These are phyloP conservation scores for Lingula anatina DNA, from an alignment of 2,888 invertebrate species.

Conservation along the genomic window DNA sequence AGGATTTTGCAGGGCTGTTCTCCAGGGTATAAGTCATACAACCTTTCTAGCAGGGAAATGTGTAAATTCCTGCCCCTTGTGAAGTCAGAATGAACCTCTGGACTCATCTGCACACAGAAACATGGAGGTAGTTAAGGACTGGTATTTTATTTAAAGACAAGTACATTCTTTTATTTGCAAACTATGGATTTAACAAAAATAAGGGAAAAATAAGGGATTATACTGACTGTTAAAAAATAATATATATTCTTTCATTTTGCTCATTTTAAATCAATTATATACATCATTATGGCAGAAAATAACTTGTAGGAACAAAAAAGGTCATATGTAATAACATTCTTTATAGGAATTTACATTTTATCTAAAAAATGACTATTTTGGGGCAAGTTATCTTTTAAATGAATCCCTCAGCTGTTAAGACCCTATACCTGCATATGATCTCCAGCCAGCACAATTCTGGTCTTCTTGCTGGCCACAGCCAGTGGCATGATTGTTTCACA, in stretches of 20 bases:
- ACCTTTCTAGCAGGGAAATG: constrained; percentile 70
- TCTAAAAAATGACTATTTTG: too few species aligned
- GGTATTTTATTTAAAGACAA: neutral
- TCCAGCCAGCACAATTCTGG: constrained; percentile 75
- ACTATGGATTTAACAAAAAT: neutral
- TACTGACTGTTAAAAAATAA: too few species aligned
- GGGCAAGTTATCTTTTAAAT: too few species aligned
- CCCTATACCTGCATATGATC: constrained; percentile 67
- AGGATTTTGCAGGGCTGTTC: constrained; percentile 73
- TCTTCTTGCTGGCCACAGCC: constrained; percentile 66
- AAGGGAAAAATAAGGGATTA: too few species aligned
- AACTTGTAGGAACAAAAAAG: too few species aligned
- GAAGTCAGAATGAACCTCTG: constrained; percentile 69
- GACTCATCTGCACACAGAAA: constrained; percentile 61
- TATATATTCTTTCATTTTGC: too few species aligned
- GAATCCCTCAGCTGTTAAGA: constrained; percentile 58
- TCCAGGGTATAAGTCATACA: constrained; percentile 71
- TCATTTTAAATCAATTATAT: too few species aligned
- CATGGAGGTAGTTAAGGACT: neutral
- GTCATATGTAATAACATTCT: too few species aligned
- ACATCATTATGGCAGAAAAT: too few species aligned
- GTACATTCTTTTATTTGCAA: neutral
- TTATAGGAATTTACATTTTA: too few species aligned
- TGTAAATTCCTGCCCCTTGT: constrained; percentile 48
- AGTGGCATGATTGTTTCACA: constrained; percentile 78